Percentiles rank a stretch among this genome's conserved stretches.
phyloP scores from a whole-genome alignment of 2,888 invertebrate genomes.

The Amphipoea lucens region DNA sequence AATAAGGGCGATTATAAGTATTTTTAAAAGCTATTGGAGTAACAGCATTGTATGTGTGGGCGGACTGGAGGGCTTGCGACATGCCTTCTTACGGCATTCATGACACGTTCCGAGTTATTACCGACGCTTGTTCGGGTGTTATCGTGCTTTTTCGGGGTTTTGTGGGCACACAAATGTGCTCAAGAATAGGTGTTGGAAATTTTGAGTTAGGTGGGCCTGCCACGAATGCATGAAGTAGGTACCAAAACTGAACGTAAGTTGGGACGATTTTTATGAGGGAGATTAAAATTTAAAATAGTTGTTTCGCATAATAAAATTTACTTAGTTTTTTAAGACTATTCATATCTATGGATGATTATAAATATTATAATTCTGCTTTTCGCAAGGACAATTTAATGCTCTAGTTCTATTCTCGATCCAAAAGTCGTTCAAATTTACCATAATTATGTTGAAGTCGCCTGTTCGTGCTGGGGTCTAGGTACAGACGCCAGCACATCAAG shows the following conservation, averaged over 20 bases:
- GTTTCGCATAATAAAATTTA: no score
- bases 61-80: conserved; percentile 57
- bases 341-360: not conserved
- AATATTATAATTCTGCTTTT: not conserved
- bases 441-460: no score
- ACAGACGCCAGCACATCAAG: no score
- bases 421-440: not conserved
- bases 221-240: not conserved
- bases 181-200: conserved; percentile 37
- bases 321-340: not conserved
- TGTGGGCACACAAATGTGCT: conserved; percentile 41
- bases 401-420: not conserved
- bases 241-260: not conserved
- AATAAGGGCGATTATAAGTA: conserved; percentile 65
- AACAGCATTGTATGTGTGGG: conserved; percentile 59
- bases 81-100: conserved; percentile 41
- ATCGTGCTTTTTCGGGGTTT: conserved; percentile 57
- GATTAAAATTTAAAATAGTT: not conserved
- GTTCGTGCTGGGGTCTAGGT: not conserved
- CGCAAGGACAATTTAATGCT: no score
- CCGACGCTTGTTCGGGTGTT: conserved; percentile 59
- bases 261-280: no score
- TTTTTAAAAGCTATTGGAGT: conserved; percentile 58
- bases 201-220: conserved; percentile 1
- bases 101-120: conserved; percentile 63